Conservation (phyloP, 2,888 invertebrate species). For the Drosophila peninsularis region DNA sequence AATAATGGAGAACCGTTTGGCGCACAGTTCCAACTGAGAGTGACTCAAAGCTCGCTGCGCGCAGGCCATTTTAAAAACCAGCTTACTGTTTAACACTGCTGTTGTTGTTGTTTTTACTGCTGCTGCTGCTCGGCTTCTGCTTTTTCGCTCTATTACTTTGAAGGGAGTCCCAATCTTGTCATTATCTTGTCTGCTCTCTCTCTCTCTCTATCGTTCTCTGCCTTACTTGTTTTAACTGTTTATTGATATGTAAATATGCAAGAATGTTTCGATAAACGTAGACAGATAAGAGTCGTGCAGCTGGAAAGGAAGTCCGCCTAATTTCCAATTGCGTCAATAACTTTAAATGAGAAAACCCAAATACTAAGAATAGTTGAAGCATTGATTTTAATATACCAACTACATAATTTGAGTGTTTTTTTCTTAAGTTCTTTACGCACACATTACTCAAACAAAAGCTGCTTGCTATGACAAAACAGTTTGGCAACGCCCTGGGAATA, state of each 20-base stretch:
- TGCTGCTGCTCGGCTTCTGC: slow-evolving; percentile 25
- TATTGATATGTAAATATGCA: slow-evolving; percentile 37
- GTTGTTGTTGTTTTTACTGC: slow-evolving; percentile 19
- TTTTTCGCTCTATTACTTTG: slow-evolving; percentile 23
- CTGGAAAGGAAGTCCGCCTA: slow-evolving; percentile 21
- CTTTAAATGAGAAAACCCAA: not conserved
- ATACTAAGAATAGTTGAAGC: not conserved
- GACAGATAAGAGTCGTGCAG: slow-evolving; percentile 1
- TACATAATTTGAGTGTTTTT: not conserved
- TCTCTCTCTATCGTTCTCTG: not conserved
- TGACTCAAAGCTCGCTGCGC: slow-evolving; percentile 56
- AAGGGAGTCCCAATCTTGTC: slow-evolving; percentile 28
- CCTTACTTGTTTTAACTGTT: slow-evolving; percentile 26
- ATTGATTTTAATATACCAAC: not conserved
- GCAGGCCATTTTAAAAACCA: slow-evolving; percentile 71
- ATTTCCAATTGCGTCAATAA: slow-evolving; percentile 30
- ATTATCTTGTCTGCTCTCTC: slow-evolving; percentile 11
- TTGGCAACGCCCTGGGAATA: slow-evolving; percentile 36
- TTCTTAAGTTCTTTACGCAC: slow-evolving; percentile 4
- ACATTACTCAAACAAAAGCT: slow-evolving; percentile 7
- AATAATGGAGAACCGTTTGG: slow-evolving; percentile 58
- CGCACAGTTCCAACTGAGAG: slow-evolving; percentile 62
- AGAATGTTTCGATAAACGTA: slow-evolving; percentile 17
- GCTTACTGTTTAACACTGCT: slow-evolving; percentile 49
- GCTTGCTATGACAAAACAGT: not conserved